These are phyloP conservation scores for Drosophila obscura DNA, from an alignment of 1,140 invertebrate species.

Conservation along the genomic window DNA sequence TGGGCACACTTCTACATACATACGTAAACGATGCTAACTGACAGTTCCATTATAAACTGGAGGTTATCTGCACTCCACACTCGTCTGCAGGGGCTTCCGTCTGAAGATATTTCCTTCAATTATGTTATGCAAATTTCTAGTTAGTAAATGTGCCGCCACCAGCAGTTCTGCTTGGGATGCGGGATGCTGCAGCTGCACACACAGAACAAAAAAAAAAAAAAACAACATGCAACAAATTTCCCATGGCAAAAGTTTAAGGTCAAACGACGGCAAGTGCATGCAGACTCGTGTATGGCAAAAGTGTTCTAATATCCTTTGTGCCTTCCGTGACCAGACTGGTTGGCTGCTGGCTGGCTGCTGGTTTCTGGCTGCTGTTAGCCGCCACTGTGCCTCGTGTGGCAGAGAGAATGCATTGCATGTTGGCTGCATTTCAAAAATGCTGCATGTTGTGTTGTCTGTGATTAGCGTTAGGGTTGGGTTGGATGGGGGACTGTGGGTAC, in stretches of 20 bases:
- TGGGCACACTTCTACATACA: no score
- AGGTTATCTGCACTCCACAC: no score
- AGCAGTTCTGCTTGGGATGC: constrained; percentile 2
- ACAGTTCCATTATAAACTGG: no score
- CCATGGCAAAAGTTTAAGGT: constrained; percentile 62
- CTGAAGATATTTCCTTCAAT: constrained; percentile 9
- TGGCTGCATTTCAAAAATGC: constrained; percentile 34
- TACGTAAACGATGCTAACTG: no score
- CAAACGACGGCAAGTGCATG: constrained; percentile 32
- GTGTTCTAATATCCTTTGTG: constrained; percentile 13
- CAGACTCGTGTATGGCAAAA: background rate
- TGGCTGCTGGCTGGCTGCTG: constrained; percentile 5
- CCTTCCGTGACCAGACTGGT: constrained; percentile 19
- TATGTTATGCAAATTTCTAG: constrained; percentile 30
- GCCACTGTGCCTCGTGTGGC: constrained; percentile 1
- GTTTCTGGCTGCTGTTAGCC: background rate
- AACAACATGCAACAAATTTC: constrained; percentile 24
- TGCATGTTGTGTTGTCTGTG: constrained; percentile 25
- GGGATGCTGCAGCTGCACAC: constrained; percentile 5
- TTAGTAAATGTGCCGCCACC: background rate
- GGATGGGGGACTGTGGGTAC: background rate
- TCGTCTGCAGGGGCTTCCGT: background rate
- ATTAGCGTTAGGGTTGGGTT: constrained; percentile 5
- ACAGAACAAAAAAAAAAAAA: background rate
- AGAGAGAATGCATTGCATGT: constrained; percentile 19